These are phyloP conservation scores for Acromyrmex charruanus DNA, from an alignment of 1,140 invertebrate genomes.

Conservation along the genomic window DNA sequence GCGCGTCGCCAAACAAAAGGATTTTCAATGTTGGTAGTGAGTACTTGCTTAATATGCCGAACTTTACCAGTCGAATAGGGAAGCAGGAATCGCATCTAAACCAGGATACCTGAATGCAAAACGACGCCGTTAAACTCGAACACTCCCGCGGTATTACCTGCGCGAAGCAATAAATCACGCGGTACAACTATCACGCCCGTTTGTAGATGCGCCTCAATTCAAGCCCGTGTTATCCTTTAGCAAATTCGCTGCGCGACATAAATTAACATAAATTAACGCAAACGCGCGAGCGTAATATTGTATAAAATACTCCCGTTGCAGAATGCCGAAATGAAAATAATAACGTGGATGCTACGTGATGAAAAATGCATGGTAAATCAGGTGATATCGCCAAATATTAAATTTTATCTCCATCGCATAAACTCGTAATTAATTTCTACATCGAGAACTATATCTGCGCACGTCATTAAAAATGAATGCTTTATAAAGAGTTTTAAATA, in stretches of 20 bases:
- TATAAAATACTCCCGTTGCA: conserved; percentile 35
- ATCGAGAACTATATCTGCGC: not conserved
- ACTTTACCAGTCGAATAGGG: conserved; percentile 68
- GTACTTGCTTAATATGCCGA: conserved; percentile 58
- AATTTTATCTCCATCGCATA: conserved; percentile 34
- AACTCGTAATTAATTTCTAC: conserved; percentile 19
- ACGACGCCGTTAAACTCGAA: conserved; percentile 51
- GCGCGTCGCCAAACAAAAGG: conserved; percentile 69
- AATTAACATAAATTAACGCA: conserved; percentile 58
- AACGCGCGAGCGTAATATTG: conserved; percentile 21
- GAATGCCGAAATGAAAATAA: conserved; percentile 29
- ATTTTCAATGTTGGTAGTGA: conserved; percentile 66
- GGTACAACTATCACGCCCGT: conserved; percentile 51
- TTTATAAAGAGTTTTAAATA: conserved; percentile 29
- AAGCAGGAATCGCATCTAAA: conserved; percentile 68
- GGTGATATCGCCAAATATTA: conserved; percentile 27
- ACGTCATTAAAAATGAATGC: not conserved
- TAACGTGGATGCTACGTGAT: not conserved
- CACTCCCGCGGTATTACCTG: conserved; percentile 36
- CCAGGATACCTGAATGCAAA: conserved; percentile 71
- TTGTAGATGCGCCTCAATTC: conserved; percentile 58
- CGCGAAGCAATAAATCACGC: conserved; percentile 55
- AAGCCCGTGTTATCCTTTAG: conserved; percentile 58
- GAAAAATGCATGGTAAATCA: conserved; percentile 42
- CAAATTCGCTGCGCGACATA: conserved; percentile 54